phyloP scores from a whole-genome alignment of 2,888 invertebrate genomes.

The Agrotis clavis region DNA sequence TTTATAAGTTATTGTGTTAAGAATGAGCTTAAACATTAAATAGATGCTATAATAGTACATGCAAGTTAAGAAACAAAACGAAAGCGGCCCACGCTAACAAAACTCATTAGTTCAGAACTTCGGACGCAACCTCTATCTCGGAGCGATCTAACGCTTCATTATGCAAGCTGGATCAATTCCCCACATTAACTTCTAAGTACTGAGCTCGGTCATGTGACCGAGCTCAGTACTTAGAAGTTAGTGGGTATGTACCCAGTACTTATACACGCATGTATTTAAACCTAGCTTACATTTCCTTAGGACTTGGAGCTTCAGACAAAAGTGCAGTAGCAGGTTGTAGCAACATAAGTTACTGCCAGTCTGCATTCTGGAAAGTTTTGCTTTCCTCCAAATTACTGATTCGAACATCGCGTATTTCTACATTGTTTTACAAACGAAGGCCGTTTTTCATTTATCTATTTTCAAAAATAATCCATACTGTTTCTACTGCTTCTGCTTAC shows the following conservation, averaged over 20 bases:
- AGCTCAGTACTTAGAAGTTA: no score
- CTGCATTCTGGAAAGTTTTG: not conserved
- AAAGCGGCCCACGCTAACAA: conserved; percentile 22
- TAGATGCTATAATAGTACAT: conserved; percentile 8
- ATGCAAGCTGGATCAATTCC: conserved; percentile 53
- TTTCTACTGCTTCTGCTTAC: no score
- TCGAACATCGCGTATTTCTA: no score
- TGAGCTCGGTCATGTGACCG: conserved; percentile 16
- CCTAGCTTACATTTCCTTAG: not conserved
- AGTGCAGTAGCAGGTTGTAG: not conserved
- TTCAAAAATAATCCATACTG: not conserved
- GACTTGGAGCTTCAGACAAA: no score
- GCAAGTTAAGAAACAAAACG: conserved; percentile 20
- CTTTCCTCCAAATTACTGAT: no score
- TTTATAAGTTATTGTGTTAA: no score
- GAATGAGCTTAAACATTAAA: no score
- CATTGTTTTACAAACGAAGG: no score
- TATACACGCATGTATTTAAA: not conserved
- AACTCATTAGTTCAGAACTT: conserved; percentile 47
- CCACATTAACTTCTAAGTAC: conserved; percentile 35
- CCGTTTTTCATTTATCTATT: not conserved
- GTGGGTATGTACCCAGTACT: conserved; percentile 14
- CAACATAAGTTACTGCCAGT: not conserved
- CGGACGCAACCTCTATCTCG: conserved; percentile 42
- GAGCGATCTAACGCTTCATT: conserved; percentile 44